Evolutionary conservation across 2,113 vertebrate species (phyloP), one percentile per base, ranked within the genome.

Genomic region (Cynoglossus semilaevis): DNA sequence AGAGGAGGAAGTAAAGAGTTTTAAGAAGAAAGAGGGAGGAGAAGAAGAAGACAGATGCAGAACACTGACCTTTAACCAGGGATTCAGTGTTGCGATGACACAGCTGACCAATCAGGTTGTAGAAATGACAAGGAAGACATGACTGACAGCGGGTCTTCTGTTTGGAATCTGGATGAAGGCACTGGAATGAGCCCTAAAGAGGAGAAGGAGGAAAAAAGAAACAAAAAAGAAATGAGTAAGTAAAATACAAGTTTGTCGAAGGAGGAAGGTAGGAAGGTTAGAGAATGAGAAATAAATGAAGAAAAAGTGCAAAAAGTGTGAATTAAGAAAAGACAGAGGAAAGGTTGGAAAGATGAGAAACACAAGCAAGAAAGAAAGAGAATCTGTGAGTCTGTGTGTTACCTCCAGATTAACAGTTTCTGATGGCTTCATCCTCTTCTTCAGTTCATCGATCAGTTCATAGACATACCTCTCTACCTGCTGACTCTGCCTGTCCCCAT

Each of bases 11-110:
- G 12, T 35, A 13, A 9, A 8, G 1, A 10, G 7, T 40, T 40
- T 11, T 40, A 29, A 29, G 22, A 29, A 29, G 22, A 29, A 29
- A 29, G 6, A 29, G 6, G 6, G 5, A 35, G 1, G 47, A 12
- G 3, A 29, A 9, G 22, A 15, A 49, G 13, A 5, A 2, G 16
- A 8, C 16, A 44, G 14, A 16, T 14, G 11, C 44, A 13, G 22
- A 9, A 3, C 14, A 7, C 90, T 59, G 78, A 94, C 93, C 92
- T 91, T 76, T 92, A 58, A 93, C 85, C 71, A 94, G 73, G 37
- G 92, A 90, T 47, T 94, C 92, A 8, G 90, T 93, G 85, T 91
- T 93, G 64, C 81, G 90, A 53, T 93, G 89, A 69, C 90, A 93
- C 55, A 94, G 71, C 44, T 91, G 90, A 54, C 85, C 91, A 72